Evolutionary conservation across 2,797 vertebrate species (phyloP).

Genomic region (Sciurus carolinensis): DNA sequence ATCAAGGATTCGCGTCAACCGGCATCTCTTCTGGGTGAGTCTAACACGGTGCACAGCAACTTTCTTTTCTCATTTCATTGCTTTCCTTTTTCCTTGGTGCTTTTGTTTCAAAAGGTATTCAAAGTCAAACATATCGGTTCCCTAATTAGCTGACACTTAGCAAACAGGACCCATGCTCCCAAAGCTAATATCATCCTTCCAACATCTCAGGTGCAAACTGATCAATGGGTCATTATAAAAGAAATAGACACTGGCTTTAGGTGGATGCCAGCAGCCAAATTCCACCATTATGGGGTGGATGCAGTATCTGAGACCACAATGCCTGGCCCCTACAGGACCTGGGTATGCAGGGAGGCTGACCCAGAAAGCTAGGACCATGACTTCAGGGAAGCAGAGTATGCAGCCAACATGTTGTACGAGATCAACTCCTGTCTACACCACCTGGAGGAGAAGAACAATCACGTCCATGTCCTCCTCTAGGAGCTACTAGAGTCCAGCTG

Average conservation of each 20-base stretch:
- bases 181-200: neutral
- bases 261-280: no score
- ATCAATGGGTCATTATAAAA: neutral
- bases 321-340: no score
- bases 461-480: conserved; percentile 94
- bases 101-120: conserved; percentile 10
- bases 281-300: no score
- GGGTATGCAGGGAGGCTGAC: no score
- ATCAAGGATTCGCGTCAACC: neutral
- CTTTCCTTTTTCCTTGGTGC: neutral
- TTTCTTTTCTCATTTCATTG: neutral
- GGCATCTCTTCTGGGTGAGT: neutral
- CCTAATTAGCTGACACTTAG: neutral
- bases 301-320: no score
- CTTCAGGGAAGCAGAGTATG: conserved; percentile 91
- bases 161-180: neutral
- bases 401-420: conserved; percentile 97
- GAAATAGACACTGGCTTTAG: no score
- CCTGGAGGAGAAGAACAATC: conserved; percentile 96
- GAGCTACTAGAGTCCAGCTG: conserved; percentile 97
- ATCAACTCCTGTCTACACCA: conserved; percentile 97
- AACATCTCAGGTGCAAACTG: neutral
- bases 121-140: neutral
- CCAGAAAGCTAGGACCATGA: no score
- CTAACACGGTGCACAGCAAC: neutral